A percentile compares a stretch with the other conserved stretches of the same genome.
Conservation (phyloP, 2,888 invertebrate genomes). For the Phaedon cochleariae region DNA sequence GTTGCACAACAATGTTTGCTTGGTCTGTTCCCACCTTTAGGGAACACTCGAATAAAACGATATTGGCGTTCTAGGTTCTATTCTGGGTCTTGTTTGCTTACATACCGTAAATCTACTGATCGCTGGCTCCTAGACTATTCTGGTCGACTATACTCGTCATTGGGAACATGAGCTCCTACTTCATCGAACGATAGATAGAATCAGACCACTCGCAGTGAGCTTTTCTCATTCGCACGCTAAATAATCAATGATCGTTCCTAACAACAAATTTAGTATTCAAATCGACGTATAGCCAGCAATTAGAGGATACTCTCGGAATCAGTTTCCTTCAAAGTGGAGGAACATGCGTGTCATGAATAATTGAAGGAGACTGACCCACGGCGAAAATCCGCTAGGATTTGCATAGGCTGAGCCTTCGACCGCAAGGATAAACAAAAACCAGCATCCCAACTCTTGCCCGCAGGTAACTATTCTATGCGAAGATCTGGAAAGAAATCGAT, state of each 20-base stretch:
- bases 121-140: no score
- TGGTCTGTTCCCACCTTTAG: no score
- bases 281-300: background rate
- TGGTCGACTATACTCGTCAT: background rate
- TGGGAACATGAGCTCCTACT: background rate
- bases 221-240: background rate
- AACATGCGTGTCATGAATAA: background rate
- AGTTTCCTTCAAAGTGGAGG: background rate
- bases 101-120: no score
- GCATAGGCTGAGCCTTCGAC: background rate
- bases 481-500: no score
- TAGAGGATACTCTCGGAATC: background rate
- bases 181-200: background rate
- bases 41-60: no score
- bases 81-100: no score
- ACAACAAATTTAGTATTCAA: slow-evolving; percentile 1
- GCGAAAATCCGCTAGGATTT: background rate
- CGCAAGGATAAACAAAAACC: no score
- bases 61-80: no score
- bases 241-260: background rate
- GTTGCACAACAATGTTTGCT: no score
- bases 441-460: no score
- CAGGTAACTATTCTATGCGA: no score
- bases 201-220: background rate
- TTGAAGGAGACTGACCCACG: background rate